Evolutionary conservation across 2,113 vertebrate genomes (phyloP).

Genomic region (Cyanoliseus patagonus): DNA sequence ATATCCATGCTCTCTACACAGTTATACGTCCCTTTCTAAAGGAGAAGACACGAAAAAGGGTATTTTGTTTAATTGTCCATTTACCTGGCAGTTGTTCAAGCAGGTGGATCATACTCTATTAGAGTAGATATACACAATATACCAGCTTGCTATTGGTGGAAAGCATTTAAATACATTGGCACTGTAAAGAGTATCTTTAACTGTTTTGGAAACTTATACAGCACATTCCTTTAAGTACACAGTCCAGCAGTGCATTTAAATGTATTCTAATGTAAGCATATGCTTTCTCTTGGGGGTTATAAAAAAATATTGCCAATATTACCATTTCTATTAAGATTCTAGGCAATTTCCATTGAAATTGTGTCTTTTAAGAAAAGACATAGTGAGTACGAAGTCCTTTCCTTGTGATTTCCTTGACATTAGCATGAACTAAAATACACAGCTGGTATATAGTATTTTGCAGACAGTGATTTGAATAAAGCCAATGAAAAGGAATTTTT

Average conservation of each 20-base stretch:
- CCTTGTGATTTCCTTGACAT: neutral
- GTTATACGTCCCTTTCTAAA: slow-evolving; percentile 97
- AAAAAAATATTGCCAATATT: neutral
- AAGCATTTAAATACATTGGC: neutral
- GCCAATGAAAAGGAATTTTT: neutral
- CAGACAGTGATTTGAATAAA: slow-evolving; percentile 3
- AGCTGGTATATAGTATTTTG: neutral
- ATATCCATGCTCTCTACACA: slow-evolving; percentile 97
- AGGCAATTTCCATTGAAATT: neutral
- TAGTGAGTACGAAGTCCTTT: neutral
- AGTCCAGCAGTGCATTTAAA: neutral
- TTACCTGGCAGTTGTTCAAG: neutral
- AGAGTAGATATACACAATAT: neutral
- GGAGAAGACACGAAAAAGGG: slow-evolving; percentile 98
- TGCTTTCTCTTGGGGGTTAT: neutral
- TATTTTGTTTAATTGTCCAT: slow-evolving; percentile 55
- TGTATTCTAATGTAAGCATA: neutral
- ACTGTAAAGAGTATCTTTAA: neutral
- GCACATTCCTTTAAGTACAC: neutral
- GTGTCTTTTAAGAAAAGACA: neutral
- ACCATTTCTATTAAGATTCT: neutral
- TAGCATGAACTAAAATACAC: neutral
- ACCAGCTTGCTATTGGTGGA: neutral
- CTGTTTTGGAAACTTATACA: neutral
- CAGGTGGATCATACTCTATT: neutral